Percentiles rank a stretch among this genome's conserved stretches.
phyloP scores from a whole-genome alignment of 2,888 invertebrate genomes.

The Eupithecia inturbata region DNA sequence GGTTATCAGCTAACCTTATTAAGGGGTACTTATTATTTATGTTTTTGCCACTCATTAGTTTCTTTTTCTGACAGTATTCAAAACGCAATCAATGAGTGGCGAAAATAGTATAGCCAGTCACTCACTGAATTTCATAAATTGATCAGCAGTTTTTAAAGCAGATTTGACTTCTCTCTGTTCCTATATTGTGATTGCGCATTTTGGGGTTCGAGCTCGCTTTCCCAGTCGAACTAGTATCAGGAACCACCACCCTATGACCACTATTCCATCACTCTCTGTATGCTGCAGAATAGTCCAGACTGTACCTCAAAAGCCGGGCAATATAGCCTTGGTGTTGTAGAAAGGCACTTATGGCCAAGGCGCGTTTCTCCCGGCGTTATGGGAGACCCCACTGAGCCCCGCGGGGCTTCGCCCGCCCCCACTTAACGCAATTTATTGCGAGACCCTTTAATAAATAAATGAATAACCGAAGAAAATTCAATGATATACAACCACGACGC shows the following conservation, averaged over 20 bases:
- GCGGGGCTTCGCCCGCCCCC: constrained; percentile 79
- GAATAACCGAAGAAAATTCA: constrained; percentile 82
- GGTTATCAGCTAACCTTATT: too few species aligned
- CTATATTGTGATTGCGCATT: neutral
- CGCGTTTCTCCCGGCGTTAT: constrained; percentile 80
- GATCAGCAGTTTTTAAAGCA: neutral
- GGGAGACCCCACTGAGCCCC: constrained; percentile 75
- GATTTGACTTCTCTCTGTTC: neutral
- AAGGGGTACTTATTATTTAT: too few species aligned
- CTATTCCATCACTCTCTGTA: neutral
- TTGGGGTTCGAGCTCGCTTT: neutral
- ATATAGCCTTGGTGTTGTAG: constrained; percentile 71
- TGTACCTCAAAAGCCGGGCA: constrained; percentile 45
- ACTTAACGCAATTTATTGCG: constrained; percentile 83
- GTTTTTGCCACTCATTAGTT: too few species aligned
- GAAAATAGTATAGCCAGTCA: too few species aligned
- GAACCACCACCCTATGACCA: neutral
- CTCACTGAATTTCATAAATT: neutral
- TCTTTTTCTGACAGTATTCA: too few species aligned
- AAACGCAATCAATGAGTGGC: too few species aligned
- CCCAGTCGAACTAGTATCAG: neutral
- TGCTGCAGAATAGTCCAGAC: neutral
- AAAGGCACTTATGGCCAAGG: constrained; percentile 79
- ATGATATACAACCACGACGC: constrained; percentile 74
- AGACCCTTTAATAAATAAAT: constrained; percentile 83